Evolutionary conservation across 2,113 vertebrate species (phyloP), one percentile per base, ranked within the genome.

Genomic region (Miniopterus natalensis): DNA sequence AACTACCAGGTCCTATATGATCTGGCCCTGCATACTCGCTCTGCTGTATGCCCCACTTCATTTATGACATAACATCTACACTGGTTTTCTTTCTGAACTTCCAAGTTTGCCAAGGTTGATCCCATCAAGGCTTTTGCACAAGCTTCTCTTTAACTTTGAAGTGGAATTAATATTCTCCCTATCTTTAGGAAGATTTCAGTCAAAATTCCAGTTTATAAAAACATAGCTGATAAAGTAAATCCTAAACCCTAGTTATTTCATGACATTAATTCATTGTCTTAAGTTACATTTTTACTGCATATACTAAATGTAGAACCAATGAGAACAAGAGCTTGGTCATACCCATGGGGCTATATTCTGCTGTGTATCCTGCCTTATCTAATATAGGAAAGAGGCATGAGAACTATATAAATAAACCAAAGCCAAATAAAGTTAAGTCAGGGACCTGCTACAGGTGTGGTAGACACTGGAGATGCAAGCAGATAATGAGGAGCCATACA

Each of bases 151-250:
- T 91, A 15, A 78, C 74, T 51, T 25, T 47, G 15, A 53, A 95
- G 49, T 47, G 10, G 12, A 88, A 25, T 55, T 83, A 78, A 20
- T 27, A 55, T n/a, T 20, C 13, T 79, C 23, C 0, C 1, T 90
- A 63, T 36, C 15, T 85, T 89, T 17, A 86, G 36, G 51, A 15
- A 63, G 29, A 71, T 73, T 49, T 63, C 45, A 89, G 20, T 53
- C 15, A 83, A 47, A 89, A 65, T 47, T 59, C 40, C 6, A 45
- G 17, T 74, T 92, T 65, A 81, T 92, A 79, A 79, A 91, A 84
- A 40, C 1, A 78, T 59, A 27, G 8, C 18, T 29, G 53, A 53
- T 9, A 65, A 40, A 92, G 18, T 61, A 71, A 86, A 13, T 13
- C 10, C 4, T 61, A 42, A 45, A 3, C 10, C 14, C 4, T 21